Evolutionary conservation across 2,888 invertebrate genomes (phyloP).

Genomic region (Lasiommata megera): DNA sequence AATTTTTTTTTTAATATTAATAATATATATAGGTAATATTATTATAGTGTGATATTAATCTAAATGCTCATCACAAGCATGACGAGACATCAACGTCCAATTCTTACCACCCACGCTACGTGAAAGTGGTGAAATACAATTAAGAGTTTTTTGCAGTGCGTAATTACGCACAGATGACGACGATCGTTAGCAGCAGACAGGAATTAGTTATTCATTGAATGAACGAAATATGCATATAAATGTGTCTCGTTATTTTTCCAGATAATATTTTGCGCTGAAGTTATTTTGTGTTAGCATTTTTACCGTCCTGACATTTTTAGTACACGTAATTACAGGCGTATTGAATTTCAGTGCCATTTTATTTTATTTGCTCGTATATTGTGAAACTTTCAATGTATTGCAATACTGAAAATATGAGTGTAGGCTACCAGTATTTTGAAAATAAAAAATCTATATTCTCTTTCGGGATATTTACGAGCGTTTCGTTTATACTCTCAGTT

Average conservation of each 20-base stretch:
- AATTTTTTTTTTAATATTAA: too few species aligned
- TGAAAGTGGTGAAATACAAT: conserved; percentile 61
- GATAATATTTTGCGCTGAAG: background rate
- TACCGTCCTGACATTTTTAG: conserved; percentile 2
- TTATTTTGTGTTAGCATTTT: conserved; percentile 6
- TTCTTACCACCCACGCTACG: conserved; percentile 32
- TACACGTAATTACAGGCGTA: background rate
- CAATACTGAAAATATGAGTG: background rate
- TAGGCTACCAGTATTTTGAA: too few species aligned
- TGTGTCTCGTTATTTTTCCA: conserved; percentile 13
- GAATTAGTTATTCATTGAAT: conserved; percentile 31
- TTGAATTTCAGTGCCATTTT: background rate
- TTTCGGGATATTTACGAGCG: too few species aligned
- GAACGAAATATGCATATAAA: conserved; percentile 29
- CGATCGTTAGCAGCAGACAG: conserved; percentile 51
- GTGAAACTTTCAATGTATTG: background rate
- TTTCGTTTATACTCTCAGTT: too few species aligned
- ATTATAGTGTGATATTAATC: background rate
- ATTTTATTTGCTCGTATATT: background rate
- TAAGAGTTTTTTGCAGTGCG: conserved; percentile 59
- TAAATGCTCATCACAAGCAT: conserved; percentile 1
- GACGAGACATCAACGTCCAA: conserved; percentile 18
- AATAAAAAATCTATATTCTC: too few species aligned
- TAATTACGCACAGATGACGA: conserved; percentile 72
- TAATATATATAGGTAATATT: background rate